Percentiles rank a stretch among this genome's conserved stretches.
Conservation (phyloP, 2,888 invertebrate species). For the Empis livida region DNA sequence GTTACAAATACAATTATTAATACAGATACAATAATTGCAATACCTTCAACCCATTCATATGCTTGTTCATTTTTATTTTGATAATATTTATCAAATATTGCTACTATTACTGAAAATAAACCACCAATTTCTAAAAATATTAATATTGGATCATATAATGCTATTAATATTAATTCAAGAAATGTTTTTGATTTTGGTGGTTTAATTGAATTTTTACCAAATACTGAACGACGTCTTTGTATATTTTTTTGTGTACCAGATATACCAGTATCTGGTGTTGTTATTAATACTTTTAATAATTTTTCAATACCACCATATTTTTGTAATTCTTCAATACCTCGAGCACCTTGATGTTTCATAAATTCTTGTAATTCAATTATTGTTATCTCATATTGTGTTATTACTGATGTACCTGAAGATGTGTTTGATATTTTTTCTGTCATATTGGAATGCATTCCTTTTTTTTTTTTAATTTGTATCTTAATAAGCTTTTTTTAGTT, state of each 20-base stretch:
- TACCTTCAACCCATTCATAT: slow-evolving; percentile 95
- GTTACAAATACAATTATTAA: slow-evolving; percentile 95
- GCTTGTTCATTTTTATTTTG: slow-evolving; percentile 69
- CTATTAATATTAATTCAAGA: slow-evolving; percentile 93
- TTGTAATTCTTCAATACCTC: slow-evolving; percentile 76
- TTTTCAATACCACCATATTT: slow-evolving; percentile 81
- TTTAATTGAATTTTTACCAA: slow-evolving; percentile 93
- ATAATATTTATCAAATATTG: background rate
- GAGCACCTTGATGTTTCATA: slow-evolving; percentile 88
- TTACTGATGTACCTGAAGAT: no score
- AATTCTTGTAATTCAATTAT: slow-evolving; percentile 68
- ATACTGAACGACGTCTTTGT: slow-evolving; percentile 68
- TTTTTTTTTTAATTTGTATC: no score
- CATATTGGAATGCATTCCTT: no score
- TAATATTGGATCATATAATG: slow-evolving; percentile 92
- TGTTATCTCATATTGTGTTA: no score
- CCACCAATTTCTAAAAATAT: slow-evolving; percentile 95
- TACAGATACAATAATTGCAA: slow-evolving; percentile 93
- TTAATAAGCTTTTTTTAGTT: no score
- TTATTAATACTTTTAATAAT: slow-evolving; percentile 87
- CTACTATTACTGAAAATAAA: slow-evolving; percentile 55
- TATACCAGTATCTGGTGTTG: slow-evolving; percentile 54
- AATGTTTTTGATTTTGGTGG: slow-evolving; percentile 96
- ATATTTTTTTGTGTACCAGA: background rate
- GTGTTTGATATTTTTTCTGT: no score